Percentiles rank a stretch among this genome's conserved stretches.
Evolutionary conservation across 1,140 invertebrate genomes (phyloP).

Genomic region (Polyergus mexicanus): DNA sequence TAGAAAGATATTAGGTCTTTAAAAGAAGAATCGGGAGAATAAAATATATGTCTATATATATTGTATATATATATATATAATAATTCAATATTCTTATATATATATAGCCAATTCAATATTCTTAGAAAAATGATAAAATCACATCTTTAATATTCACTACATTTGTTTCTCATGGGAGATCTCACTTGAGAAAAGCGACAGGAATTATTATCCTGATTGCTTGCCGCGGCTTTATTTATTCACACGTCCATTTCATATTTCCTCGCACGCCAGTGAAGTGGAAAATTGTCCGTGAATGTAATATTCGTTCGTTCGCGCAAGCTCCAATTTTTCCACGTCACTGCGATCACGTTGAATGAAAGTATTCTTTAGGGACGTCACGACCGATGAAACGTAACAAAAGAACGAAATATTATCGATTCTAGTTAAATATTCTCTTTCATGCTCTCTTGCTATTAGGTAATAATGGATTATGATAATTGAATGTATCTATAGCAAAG

Average conservation of each 20-base stretch:
- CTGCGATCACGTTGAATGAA: slow-evolving; percentile 19
- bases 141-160: not conserved
- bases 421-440: not conserved
- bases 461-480: not conserved
- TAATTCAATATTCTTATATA: too few species aligned
- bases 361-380: slow-evolving; percentile 6
- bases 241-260: slow-evolving; percentile 6
- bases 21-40: not conserved
- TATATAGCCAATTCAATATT: not conserved
- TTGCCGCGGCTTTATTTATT: slow-evolving; percentile 5
- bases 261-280: not conserved
- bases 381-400: slow-evolving; percentile 25
- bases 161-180: not conserved
- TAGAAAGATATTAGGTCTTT: not conserved
- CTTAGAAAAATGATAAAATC: not conserved
- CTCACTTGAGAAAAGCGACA: not conserved
- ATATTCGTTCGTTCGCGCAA: slow-evolving; percentile 18
- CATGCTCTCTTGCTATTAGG: not conserved
- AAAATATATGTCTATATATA: too few species aligned
- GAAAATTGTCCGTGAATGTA: slow-evolving; percentile 39
- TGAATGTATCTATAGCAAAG: slow-evolving; percentile 6
- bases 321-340: slow-evolving; percentile 46
- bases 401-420: not conserved
- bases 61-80: too few species aligned
- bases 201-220: slow-evolving; percentile 23